Conservation (phyloP, 2,797 vertebrate species). For the Knipowitschia caucasica region DNA sequence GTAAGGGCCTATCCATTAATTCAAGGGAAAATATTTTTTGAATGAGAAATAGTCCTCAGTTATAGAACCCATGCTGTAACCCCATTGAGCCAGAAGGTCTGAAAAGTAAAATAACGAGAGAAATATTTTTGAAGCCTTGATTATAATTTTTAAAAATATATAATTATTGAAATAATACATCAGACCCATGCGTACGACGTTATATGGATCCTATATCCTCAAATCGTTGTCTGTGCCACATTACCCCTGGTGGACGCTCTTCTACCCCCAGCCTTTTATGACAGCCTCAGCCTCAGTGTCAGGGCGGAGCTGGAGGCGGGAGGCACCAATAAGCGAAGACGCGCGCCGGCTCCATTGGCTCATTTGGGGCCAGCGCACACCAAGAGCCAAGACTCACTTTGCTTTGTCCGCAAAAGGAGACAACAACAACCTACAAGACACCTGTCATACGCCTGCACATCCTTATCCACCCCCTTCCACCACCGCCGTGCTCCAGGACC, state of each 20-base stretch:
- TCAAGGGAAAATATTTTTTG: not conserved
- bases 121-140: no score
- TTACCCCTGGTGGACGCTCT: no score
- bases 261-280: no score
- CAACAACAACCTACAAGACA: slow-evolving; percentile 44
- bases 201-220: no score
- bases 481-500: slow-evolving; percentile 15
- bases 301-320: slow-evolving; percentile 54
- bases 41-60: not conserved
- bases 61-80: not conserved
- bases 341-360: slow-evolving; percentile 64
- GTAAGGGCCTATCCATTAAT: not conserved
- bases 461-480: no score
- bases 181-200: no score
- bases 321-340: slow-evolving; percentile 49
- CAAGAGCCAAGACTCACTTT: slow-evolving; percentile 28
- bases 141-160: not conserved
- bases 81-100: no score
- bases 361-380: slow-evolving; percentile 38
- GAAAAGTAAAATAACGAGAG: no score
- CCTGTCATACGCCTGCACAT: slow-evolving; percentile 45
- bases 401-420: slow-evolving; percentile 30
- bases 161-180: not conserved
- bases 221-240: no score
- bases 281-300: not conserved